Conservation (phyloP, 2,113 vertebrate genomes). For the Corythornis vintsioides region DNA sequence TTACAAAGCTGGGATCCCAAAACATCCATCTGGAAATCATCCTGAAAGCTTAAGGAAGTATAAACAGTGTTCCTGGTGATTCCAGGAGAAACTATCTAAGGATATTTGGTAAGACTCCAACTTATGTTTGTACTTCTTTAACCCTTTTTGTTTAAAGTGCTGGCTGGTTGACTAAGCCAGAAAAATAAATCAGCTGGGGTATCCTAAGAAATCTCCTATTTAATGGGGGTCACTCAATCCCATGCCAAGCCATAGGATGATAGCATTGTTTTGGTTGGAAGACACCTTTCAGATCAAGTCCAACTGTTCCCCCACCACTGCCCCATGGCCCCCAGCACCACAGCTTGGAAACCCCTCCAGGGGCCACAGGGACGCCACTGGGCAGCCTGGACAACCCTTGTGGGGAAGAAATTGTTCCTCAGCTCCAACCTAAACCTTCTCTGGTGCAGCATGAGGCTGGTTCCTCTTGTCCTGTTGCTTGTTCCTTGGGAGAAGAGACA, state of each 20-base stretch:
- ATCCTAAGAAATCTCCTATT: background rate
- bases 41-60: conserved; percentile 17
- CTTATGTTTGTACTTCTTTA: background rate
- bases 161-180: background rate
- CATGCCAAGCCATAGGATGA: background rate
- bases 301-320: background rate
- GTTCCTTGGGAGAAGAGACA: too few species aligned
- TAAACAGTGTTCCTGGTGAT: background rate
- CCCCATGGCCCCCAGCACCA: too few species aligned
- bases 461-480: too few species aligned
- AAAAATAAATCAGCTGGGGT: background rate
- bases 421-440: background rate
- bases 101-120: conserved; percentile 21
- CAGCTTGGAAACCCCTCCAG: background rate
- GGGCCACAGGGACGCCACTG: background rate
- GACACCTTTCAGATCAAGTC: background rate
- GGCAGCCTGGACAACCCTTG: background rate
- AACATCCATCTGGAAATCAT: conserved; percentile 51
- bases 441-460: too few species aligned
- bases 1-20: conserved; percentile 33
- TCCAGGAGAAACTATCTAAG: conserved; percentile 23
- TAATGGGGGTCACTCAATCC: background rate
- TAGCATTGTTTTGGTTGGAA: background rate
- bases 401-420: background rate
- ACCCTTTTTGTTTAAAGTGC: conserved; percentile 4